Evolutionary conservation across 2,113 vertebrate species (phyloP), one percentile per base, ranked within the genome.

Genomic region (Percopsis transmontana): DNA sequence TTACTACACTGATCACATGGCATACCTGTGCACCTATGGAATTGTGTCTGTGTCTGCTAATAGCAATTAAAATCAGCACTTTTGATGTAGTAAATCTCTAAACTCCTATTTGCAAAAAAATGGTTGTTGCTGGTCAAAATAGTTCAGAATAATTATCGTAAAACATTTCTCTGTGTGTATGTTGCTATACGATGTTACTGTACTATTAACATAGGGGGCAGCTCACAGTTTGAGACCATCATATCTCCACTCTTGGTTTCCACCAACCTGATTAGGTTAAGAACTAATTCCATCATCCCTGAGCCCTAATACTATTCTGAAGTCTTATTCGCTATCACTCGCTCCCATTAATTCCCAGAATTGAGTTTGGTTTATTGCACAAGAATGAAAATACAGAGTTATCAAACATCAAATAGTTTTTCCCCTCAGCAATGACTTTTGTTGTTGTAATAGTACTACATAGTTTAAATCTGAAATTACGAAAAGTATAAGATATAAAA

Each of bases 221-320:
- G 58, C 61, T 56, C 45, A 41, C 14, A 52, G 56, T 59, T 57
- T 69, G 66, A 76, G 52, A 57, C 19, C 66, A 57, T 15, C 19
- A 51, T 66, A 78, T 74, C 75, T 72, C 66, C 70, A 59, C 52
- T 39, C 68, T 50, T 42, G 70, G 27, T 67, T 60, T 69, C 72
- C 70, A 54, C 66, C 27, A n/a, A 61, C 62, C 83, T 64, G 50
- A 62, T 87, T 85, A 81, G 65, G 27, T 80, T 85, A 80, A 44
- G 64, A 18, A 66, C 76, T 84, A 86, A 90, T 86, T 83, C 70
- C 83, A 80, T 90, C 85, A 82, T 74, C 79, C 66, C 70, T 79
- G 79, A 78, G 77, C 71, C 66, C 53, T 88, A 86, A 90, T 84
- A 72, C 81, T 86, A 86, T 89, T 51, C 59, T 71, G 69, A 86